phyloP scores from a whole-genome alignment of 2,888 invertebrate species.

The Latrodectus hesperus region DNA sequence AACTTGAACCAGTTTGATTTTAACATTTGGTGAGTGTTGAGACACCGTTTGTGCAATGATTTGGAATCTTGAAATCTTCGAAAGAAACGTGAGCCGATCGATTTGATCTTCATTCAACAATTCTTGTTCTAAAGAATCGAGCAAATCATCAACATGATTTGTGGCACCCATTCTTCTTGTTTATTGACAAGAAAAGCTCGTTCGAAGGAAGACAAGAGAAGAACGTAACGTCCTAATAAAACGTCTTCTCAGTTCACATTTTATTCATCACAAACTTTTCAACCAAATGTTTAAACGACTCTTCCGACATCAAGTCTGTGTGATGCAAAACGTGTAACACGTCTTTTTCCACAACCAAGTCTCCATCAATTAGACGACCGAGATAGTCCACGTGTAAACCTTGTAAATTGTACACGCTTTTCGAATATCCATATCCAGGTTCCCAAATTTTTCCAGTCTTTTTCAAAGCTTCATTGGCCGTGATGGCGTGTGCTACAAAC shows the following conservation, averaged over 20 bases:
- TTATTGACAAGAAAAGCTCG: too few relatives aligned
- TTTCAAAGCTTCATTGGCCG: neutral
- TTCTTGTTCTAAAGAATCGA: too few relatives aligned
- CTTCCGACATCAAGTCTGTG: conserved; percentile 23
- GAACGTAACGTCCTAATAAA: too few relatives aligned
- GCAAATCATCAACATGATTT: too few relatives aligned
- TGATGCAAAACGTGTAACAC: neutral
- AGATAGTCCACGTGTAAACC: conserved; percentile 10
- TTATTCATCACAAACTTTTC: neutral
- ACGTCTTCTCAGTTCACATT: too few relatives aligned
- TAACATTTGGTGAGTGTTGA: too few relatives aligned
- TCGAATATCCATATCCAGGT: conserved; percentile 37
- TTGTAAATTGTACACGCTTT: conserved; percentile 15
- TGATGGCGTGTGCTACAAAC: conserved; percentile 2
- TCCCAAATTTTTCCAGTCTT: conserved; percentile 23
- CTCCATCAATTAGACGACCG: conserved; percentile 22
- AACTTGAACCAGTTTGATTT: too few relatives aligned
- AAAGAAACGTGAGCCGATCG: neutral
- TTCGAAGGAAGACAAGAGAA: too few relatives aligned
- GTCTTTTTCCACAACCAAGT: neutral
- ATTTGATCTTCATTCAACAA: neutral
- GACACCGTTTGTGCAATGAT: neutral
- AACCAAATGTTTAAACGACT: neutral
- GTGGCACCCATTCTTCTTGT: neutral
- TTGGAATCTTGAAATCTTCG: neutral